Base-by-base conservation (phyloP, 2,113 vertebrate genomes). In the Sceloporus undulatus region DNA sequence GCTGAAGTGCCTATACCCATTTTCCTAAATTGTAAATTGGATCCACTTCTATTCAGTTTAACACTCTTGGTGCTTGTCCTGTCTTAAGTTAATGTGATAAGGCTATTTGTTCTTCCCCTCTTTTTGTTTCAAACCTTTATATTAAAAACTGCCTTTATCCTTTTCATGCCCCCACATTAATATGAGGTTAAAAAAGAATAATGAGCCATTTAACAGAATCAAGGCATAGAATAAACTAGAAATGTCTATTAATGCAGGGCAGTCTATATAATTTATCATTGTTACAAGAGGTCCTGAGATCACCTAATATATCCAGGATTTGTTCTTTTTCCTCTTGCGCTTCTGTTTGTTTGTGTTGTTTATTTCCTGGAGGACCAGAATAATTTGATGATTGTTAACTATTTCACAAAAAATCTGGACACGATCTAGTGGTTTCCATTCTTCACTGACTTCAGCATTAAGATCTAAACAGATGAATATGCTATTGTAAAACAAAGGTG, bases 101-200 rank as follows among this genome's bases (percentile, higher is more conserved):
- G 75, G 21, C 6, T 7, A 25, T 82, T 62, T 29, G 42, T 52
- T 48, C 29, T 38, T 21, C 9, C 42, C 34, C 34, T 34, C 34
- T 34, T 74, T 40, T 27, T 29, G 84, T 29, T 52, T 14, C 0
- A 8, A 16, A 27, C 2, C 27, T 87, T 23, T 68, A 48, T 19
- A 74, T 76, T 82, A 9, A 13, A 66, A 83, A 77, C 59, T 54
- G 29, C 40, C 54, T 68, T 83, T 76, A 40, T 88, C 59, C 59
- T 88, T 70, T 88, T 66, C n/a, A 38, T 56, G 74, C 34, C 65
- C 73, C n/a, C 42, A 83, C 73, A 84, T 77, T 76, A 84, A 84
- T 76, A 78, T 54, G 59, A 68, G n/a, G 59, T 78, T 88, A 42
- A 83, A 88, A 78, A 68, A 88, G 87, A 78, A 78, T 83, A 83